Percentiles rank a stretch among this genome's conserved stretches.
phyloP scores from a whole-genome alignment of 1,140 invertebrate genomes.

The Helicoverpa armigera region DNA sequence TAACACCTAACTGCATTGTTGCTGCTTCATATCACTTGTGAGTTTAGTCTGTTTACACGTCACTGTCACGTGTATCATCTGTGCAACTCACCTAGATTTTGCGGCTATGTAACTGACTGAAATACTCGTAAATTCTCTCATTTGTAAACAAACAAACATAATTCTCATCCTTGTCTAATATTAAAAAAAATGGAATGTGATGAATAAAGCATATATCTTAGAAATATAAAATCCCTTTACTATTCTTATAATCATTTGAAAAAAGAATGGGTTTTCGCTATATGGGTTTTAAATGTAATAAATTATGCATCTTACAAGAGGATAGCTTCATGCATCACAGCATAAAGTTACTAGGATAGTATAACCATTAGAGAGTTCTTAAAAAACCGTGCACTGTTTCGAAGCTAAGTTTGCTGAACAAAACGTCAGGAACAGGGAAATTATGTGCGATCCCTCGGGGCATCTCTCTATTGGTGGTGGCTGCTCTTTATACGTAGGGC shows the following conservation, averaged over 20 bases:
- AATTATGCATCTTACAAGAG: background rate
- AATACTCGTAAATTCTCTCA: too few species aligned
- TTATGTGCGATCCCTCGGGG: conserved; percentile 7
- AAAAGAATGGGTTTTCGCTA: too few species aligned
- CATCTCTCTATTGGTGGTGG: background rate
- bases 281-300: too few species aligned
- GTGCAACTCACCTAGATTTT: too few species aligned
- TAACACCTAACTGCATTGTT: conserved; percentile 33
- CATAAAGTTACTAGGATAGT: conserved; percentile 15
- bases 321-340: background rate
- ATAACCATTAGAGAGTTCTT: background rate
- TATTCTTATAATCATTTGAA: too few species aligned
- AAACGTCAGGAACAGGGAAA: conserved; percentile 22
- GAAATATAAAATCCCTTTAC: too few species aligned
- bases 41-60: background rate
- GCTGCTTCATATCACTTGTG: conserved; percentile 13
- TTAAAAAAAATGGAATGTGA: too few species aligned
- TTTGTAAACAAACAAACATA: too few species aligned
- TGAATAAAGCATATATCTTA: too few species aligned
- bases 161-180: too few species aligned
- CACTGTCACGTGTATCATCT: too few species aligned
- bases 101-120: too few species aligned
- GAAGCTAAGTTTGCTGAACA: conserved; percentile 22
- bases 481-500: background rate
- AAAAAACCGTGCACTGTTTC: background rate